Percentiles rank a stretch among this genome's conserved stretches.
Conservation (phyloP, 2,113 vertebrate species). For the Danionella cerebrum region DNA sequence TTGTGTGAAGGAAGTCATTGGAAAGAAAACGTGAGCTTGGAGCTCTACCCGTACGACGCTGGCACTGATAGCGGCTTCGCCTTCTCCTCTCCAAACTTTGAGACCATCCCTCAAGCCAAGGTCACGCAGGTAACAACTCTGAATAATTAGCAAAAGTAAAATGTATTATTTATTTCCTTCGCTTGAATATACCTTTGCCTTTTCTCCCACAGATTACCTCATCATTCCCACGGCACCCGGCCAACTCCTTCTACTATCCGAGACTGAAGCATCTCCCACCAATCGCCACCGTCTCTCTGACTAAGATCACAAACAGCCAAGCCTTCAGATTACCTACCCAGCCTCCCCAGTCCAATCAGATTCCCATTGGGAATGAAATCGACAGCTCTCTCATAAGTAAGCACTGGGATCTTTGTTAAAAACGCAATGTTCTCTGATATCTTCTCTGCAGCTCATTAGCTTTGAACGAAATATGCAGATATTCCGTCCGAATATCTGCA, state of each 20-base stretch:
- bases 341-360: conserved; percentile 65
- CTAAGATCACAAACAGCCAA: conserved; percentile 75
- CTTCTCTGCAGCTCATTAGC: background rate
- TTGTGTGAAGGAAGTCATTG: conserved; percentile 80
- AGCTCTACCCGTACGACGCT: conserved; percentile 85
- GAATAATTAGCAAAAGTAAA: background rate
- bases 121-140: conserved; percentile 72
- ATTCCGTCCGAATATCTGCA: background rate
- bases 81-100: conserved; percentile 94
- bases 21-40: conserved; percentile 74
- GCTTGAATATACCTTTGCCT: too few relatives aligned
- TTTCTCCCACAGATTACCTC: conserved; percentile 77
- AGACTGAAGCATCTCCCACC: conserved; percentile 86
- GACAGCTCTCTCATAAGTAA: conserved; percentile 76
- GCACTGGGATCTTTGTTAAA: conserved; percentile 13
- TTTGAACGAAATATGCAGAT: background rate
- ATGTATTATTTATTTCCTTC: too few relatives aligned
- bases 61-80: conserved; percentile 97
- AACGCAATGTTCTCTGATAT: too few relatives aligned
- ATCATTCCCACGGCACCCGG: conserved; percentile 86
- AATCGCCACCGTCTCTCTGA: conserved; percentile 79
- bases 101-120: conserved; percentile 91
- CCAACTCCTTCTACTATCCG: conserved; percentile 94
- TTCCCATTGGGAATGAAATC: conserved; percentile 77
- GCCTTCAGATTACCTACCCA: conserved; percentile 66